Evolutionary conservation across 2,797 vertebrate genomes (phyloP).

Genomic region (Brachyalestes nurse): DNA sequence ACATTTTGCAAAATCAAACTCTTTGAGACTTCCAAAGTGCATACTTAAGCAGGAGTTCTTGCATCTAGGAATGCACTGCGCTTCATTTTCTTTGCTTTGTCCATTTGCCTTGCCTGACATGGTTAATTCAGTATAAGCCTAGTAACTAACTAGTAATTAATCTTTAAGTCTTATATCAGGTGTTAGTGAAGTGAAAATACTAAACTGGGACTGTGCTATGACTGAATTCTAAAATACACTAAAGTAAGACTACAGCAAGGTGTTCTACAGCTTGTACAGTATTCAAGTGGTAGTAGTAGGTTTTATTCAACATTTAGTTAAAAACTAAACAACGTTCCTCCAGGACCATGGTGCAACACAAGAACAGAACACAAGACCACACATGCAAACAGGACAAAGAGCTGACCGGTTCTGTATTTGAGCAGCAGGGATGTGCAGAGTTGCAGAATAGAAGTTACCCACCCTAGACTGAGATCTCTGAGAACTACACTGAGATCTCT

Average conservation of each 20-base stretch:
- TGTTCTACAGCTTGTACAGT: not conserved
- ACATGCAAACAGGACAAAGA: too few relatives aligned
- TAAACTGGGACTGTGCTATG: not conserved
- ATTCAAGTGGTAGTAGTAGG: too few relatives aligned
- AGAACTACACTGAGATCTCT: too few relatives aligned
- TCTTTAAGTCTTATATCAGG: not conserved
- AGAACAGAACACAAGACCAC: too few relatives aligned
- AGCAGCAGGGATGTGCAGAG: too few relatives aligned
- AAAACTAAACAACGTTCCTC: too few relatives aligned
- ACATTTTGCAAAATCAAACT: not conserved
- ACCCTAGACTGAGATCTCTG: too few relatives aligned
- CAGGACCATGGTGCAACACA: too few relatives aligned
- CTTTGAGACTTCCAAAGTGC: constrained; percentile 10
- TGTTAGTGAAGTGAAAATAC: not conserved
- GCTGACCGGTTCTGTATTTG: too few relatives aligned
- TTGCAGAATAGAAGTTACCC: too few relatives aligned
- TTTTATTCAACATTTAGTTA: too few relatives aligned
- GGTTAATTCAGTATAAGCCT: not conserved
- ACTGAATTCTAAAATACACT: not conserved
- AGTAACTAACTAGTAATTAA: not conserved
- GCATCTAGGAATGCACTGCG: not conserved
- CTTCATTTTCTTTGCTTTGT: not conserved
- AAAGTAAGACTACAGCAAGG: not conserved
- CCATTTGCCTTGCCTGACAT: not conserved
- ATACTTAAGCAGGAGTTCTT: too few relatives aligned